Evolutionary conservation across 2,797 vertebrate genomes (phyloP).

Genomic region (Sphenodon punctatus): DNA sequence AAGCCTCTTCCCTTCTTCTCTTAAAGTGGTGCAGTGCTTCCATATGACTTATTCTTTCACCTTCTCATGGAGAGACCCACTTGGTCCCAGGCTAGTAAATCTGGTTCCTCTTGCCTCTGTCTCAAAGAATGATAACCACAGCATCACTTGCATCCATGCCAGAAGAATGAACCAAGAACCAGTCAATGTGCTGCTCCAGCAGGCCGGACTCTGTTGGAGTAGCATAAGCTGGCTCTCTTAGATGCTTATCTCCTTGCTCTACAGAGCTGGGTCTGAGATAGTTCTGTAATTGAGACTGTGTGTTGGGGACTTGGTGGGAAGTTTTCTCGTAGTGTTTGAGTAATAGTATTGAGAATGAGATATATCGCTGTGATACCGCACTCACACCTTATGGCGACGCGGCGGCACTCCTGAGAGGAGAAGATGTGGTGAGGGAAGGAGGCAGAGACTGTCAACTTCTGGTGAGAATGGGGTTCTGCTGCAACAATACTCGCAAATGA

Average conservation of each 20-base stretch:
- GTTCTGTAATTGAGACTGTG: neutral
- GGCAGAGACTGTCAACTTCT: too few relatives aligned
- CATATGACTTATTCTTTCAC: neutral
- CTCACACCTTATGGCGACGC: too few relatives aligned
- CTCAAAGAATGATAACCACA: constrained; percentile 1
- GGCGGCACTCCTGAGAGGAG: too few relatives aligned
- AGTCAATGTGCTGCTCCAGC: neutral
- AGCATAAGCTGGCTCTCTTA: neutral
- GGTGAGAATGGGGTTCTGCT: too few relatives aligned
- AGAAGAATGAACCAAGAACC: neutral
- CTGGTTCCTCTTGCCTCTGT: neutral
- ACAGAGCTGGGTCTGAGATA: neutral
- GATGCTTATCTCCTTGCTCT: neutral
- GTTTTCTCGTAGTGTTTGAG: too few relatives aligned
- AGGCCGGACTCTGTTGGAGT: too few relatives aligned
- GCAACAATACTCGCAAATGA: too few relatives aligned
- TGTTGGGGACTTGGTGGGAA: neutral
- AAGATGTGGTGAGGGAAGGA: too few relatives aligned
- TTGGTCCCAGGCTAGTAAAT: neutral
- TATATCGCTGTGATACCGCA: too few relatives aligned
- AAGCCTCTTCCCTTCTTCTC: neutral
- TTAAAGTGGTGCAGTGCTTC: neutral
- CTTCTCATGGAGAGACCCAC: neutral
- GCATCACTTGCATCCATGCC: neutral
- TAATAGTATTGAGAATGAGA: too few relatives aligned